Evolutionary conservation across 2,888 invertebrate species (phyloP), one percentile per base, ranked within the genome.

Genomic region (Bombylius discolor): DNA sequence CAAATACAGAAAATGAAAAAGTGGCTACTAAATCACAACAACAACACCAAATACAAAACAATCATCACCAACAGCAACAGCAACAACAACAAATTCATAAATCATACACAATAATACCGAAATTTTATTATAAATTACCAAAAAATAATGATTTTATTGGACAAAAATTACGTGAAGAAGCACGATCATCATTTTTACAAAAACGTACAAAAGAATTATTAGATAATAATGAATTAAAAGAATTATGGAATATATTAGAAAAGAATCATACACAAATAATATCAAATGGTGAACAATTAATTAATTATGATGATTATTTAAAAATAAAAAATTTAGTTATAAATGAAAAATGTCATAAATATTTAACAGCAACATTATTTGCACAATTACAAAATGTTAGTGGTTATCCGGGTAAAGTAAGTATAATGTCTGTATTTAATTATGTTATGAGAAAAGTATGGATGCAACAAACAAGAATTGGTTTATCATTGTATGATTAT

Each of bases 391-490:
- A 91, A 68, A 87, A 89, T 58, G 84, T 84, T 0, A 95, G 96
- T 68, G 83, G 87, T 0, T 85, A 88, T 64, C 67, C 76, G 1
- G 94, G 94, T 0, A 79, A 89, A 56, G 87, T 97, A 39, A 86
- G 90, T 31, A 91, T 93, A 23, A 87, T 88, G 71, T 87, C 90
- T 0, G 79, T 97, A 58, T 96, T 95, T 72, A 96, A 95, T 74
- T 97, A 96, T 68, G 87, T 93, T 0, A 92, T 95, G 93, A 79
- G 92, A 13, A 88, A 95, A 68, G 91, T 94, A 8, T 97, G 96
- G 95, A 76, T 94, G 50, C 56, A 56, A 31, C 49, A 52, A 49
- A 56, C 56, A 0, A 44, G 52, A 32, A 56, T 52, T 34, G 52
- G 52, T 13, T 49, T 56, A 23, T 56, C 56, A 7, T 33, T 56